phyloP scores from a whole-genome alignment of 2,113 vertebrate species.

The Cinclus mexicanus region DNA sequence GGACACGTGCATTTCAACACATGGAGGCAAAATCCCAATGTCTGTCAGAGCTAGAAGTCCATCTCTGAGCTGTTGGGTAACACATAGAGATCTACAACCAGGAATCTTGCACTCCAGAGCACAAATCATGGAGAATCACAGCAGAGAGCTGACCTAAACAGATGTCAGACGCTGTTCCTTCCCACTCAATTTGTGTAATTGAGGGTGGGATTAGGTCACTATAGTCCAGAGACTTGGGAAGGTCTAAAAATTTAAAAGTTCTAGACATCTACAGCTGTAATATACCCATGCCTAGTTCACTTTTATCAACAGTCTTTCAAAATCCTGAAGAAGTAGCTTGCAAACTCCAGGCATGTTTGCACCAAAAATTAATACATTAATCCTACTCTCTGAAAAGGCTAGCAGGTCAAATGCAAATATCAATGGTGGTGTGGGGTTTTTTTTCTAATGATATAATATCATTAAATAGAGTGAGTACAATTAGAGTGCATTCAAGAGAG shows the following conservation, averaged over 20 bases:
- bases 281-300: not conserved
- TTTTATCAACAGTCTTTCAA: not conserved
- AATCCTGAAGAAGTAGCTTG: not conserved
- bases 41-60: not conserved
- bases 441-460: not conserved
- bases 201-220: not conserved
- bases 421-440: rapidly evolving
- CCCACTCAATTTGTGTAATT: rapidly evolving
- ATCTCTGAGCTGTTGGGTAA: not conserved
- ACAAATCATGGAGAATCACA: not conserved
- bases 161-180: not conserved
- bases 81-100: not conserved
- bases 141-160: not conserved
- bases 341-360: not conserved
- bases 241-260: not conserved
- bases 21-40: rapidly evolving
- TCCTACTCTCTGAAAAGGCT: not conserved
- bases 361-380: not conserved
- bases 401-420: not conserved
- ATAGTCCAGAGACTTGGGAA: not conserved
- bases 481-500: not conserved
- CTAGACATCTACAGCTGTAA: not conserved
- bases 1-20: not conserved
- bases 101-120: not conserved
- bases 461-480: not conserved